Conservation (phyloP, 2,888 invertebrate genomes). For the Caenorhabditis sp. region DNA sequence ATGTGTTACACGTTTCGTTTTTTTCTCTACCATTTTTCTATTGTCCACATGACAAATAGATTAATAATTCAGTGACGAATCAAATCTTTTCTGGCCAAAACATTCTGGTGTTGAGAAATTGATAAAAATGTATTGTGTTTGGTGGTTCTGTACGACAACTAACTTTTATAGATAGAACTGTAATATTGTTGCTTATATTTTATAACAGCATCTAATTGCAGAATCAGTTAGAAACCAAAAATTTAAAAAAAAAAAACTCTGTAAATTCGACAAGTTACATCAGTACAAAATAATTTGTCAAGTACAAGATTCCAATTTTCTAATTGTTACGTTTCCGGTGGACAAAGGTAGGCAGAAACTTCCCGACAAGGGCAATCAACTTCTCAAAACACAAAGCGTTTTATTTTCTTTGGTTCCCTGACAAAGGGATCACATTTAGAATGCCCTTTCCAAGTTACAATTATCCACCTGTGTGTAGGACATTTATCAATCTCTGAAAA, state of each 20-base stretch:
- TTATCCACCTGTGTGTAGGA: slow-evolving; percentile 43
- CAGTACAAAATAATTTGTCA: too few relatives aligned
- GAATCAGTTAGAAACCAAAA: too few relatives aligned
- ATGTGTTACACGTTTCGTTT: neutral
- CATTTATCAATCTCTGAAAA: slow-evolving; percentile 51
- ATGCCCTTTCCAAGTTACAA: slow-evolving; percentile 35
- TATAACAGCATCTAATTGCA: too few relatives aligned
- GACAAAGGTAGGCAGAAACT: neutral
- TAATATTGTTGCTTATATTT: too few relatives aligned
- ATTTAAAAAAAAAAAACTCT: too few relatives aligned
- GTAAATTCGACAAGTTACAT: too few relatives aligned
- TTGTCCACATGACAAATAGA: neutral
- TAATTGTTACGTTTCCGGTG: neutral
- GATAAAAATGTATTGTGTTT: too few relatives aligned
- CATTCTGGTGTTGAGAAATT: too few relatives aligned
- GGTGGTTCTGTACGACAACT: too few relatives aligned
- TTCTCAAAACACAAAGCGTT: neutral
- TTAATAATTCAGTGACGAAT: neutral
- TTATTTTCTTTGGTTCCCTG: neutral
- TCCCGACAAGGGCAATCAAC: slow-evolving; percentile 6
- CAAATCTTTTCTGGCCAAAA: neutral
- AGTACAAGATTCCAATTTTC: neutral
- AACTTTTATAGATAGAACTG: too few relatives aligned
- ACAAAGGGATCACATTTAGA: slow-evolving; percentile 37
- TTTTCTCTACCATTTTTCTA: neutral